A percentile compares a stretch with the other conserved stretches of the same genome.
Conservation (phyloP, 2,888 invertebrate genomes). For the Lottia scabra region DNA sequence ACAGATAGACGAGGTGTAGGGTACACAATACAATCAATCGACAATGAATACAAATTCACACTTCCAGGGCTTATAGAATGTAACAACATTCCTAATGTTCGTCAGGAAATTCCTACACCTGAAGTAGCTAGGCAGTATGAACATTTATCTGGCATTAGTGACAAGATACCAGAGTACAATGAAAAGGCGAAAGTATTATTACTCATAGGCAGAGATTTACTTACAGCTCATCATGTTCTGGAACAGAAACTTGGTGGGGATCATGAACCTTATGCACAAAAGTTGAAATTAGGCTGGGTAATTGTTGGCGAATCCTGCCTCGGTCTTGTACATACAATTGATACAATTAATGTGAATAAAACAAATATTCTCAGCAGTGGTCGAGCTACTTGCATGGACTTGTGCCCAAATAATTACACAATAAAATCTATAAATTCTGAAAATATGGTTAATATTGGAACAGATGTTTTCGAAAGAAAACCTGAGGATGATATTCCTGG, state of each 20-base stretch:
- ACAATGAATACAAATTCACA: too few species aligned
- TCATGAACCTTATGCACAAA: slow-evolving; percentile 12
- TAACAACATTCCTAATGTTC: too few species aligned
- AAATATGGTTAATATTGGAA: background rate
- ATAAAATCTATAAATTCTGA: background rate
- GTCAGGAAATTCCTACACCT: too few species aligned
- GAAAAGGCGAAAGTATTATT: too few species aligned
- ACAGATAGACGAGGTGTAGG: too few species aligned
- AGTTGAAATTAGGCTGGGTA: slow-evolving; percentile 14
- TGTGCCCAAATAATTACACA: slow-evolving; percentile 1
- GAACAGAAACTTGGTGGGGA: slow-evolving; percentile 9
- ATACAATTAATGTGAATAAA: slow-evolving; percentile 17
- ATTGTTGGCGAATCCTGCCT: slow-evolving; percentile 17
- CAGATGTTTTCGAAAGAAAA: background rate
- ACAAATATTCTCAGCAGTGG: background rate
- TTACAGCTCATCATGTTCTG: slow-evolving; percentile 8
- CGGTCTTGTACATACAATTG: slow-evolving; percentile 9
- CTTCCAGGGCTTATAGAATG: too few species aligned
- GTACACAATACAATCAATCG: too few species aligned
- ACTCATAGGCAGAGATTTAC: slow-evolving; percentile 11
- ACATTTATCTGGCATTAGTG: too few species aligned
- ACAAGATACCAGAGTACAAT: too few species aligned
- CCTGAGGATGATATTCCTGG: background rate
- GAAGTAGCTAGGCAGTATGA: too few species aligned
- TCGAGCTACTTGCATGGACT: slow-evolving; percentile 7